These are phyloP conservation scores for Xiphydria camelus DNA, from an alignment of 2,888 invertebrate genomes.

Conservation along the genomic window DNA sequence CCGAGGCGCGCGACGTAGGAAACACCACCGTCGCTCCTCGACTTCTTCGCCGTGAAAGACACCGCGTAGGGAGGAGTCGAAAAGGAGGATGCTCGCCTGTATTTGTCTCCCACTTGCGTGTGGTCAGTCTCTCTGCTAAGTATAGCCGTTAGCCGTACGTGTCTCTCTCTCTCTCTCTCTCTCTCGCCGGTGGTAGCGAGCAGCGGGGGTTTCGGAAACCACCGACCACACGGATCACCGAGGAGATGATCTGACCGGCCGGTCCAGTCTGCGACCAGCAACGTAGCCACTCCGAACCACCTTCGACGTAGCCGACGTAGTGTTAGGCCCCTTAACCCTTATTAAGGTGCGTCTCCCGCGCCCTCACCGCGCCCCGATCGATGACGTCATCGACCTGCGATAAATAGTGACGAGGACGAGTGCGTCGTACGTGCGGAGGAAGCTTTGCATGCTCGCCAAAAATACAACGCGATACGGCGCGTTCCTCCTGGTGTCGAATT, in stretches of 20 bases:
- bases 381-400: conserved; percentile 11
- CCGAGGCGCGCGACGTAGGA: no score
- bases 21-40: no score
- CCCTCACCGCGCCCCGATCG: not conserved
- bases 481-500: conserved; percentile 39
- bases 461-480: conserved; percentile 38
- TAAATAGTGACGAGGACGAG: conserved; percentile 13
- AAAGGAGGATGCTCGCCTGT: no score
- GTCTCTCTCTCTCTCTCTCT: no score
- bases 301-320: conserved; percentile 17
- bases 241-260: conserved; percentile 31
- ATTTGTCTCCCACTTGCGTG: conserved; percentile 32
- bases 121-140: conserved; percentile 52
- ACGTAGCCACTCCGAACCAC: conserved; percentile 38
- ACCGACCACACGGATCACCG: conserved; percentile 37
- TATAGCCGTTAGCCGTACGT: conserved; percentile 55
- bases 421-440: conserved; percentile 11
- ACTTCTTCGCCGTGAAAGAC: no score
- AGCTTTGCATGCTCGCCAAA: conserved; percentile 36
- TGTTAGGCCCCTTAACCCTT: conserved; percentile 18
- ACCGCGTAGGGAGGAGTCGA: no score
- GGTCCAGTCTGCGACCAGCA: conserved; percentile 47
- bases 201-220: conserved; percentile 40
- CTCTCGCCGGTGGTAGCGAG: conserved; percentile 9
- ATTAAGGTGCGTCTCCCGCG: conserved; percentile 22